Evolutionary conservation across 2,113 vertebrate genomes (phyloP).

Genomic region (Amia ocellicauda): DNA sequence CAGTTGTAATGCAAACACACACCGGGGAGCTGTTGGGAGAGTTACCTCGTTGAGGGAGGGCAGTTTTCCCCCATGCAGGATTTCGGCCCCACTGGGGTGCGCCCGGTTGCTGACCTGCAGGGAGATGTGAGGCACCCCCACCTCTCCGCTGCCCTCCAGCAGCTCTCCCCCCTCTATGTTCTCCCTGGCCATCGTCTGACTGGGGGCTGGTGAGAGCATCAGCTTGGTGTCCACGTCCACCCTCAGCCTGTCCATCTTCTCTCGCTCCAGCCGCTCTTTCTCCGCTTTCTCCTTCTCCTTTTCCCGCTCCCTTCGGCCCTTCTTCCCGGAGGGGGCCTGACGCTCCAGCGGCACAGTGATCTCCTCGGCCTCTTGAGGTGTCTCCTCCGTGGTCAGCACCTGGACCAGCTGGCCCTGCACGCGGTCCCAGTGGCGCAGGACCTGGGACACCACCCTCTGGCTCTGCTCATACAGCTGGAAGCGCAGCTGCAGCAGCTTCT

Average conservation of each 20-base stretch:
- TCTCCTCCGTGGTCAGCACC: conserved; percentile 38
- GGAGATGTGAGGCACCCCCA: conserved; percentile 63
- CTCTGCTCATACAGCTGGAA: conserved; percentile 69
- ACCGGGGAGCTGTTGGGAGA: too few species aligned
- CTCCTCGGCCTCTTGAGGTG: conserved; percentile 42
- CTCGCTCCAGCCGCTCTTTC: conserved; percentile 43
- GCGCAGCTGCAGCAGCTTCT: conserved; percentile 52
- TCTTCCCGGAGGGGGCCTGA: conserved; percentile 51
- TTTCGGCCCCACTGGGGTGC: conserved; percentile 32
- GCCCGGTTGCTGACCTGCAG: conserved; percentile 51
- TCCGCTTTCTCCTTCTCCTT: conserved; percentile 56
- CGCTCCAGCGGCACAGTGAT: conserved; percentile 34
- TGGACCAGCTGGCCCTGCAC: conserved; percentile 50
- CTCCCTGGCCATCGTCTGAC: conserved; percentile 13
- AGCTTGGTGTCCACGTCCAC: conserved; percentile 26
- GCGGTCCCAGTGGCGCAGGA: conserved; percentile 77
- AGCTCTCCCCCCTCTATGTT: conserved; percentile 25
- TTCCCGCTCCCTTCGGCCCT: conserved; percentile 57
- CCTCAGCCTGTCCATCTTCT: conserved; percentile 35
- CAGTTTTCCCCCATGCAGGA: conserved; percentile 55
- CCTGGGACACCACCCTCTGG: conserved; percentile 48
- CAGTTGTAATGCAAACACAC: too few species aligned
- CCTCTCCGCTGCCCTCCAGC: conserved; percentile 25
- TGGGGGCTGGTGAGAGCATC: conserved; percentile 26
- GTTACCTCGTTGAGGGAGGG: conserved; percentile 67